Percentiles rank a stretch among this genome's conserved stretches.
Conservation (phyloP, 2,113 vertebrate genomes). For the Syngnathoides biaculeatus region DNA sequence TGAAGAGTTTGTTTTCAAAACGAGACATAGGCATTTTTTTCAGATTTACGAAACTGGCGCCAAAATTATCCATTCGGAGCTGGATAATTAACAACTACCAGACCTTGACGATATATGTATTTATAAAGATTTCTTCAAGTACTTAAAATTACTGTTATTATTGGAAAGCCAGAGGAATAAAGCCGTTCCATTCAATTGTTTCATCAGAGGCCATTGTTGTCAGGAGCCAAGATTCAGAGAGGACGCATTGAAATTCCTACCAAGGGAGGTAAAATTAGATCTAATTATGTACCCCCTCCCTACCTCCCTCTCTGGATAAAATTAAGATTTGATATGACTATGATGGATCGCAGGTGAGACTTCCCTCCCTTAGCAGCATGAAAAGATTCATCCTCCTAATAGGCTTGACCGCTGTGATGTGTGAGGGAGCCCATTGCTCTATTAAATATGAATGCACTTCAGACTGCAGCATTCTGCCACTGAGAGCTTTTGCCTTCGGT, state of each 20-base stretch:
- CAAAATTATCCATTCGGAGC: no score
- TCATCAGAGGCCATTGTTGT: constrained; percentile 20
- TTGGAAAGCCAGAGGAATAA: background rate
- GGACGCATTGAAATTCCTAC: constrained; percentile 42
- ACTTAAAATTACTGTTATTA: background rate
- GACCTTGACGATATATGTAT: no score
- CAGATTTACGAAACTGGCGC: no score
- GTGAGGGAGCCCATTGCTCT: constrained; percentile 56
- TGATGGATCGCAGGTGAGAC: constrained; percentile 64
- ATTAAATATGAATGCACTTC: constrained; percentile 68
- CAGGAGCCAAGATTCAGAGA: constrained; percentile 41
- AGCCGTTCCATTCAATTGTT: constrained; percentile 18
- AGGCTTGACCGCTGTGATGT: constrained; percentile 57
- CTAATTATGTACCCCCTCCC: constrained; percentile 45
- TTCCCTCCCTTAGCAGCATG: constrained; percentile 31
- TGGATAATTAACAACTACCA: no score
- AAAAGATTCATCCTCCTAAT: constrained; percentile 61
- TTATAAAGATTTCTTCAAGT: no score
- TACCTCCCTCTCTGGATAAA: constrained; percentile 38
- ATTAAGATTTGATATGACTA: constrained; percentile 61
- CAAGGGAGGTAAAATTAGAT: constrained; percentile 66
- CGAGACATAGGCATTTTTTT: no score
- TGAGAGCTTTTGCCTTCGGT: constrained; percentile 35
- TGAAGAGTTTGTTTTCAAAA: no score
- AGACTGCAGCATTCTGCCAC: constrained; percentile 30